A percentile compares a stretch with the other conserved stretches of the same genome.
phyloP scores from a whole-genome alignment of 2,113 vertebrate genomes.

The Pteruthius melanotis region DNA sequence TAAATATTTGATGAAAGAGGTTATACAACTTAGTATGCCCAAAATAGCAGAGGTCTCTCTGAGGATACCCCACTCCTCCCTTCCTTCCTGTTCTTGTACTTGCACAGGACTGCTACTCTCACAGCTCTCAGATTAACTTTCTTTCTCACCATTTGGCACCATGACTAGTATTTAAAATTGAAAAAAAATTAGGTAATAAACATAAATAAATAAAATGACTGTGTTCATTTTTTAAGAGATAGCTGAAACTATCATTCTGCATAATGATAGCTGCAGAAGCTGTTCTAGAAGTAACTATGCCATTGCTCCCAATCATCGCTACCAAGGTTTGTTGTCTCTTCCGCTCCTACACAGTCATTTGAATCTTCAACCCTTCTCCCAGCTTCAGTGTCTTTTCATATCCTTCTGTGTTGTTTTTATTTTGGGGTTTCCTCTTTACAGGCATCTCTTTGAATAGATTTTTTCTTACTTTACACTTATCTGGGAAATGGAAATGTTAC shows the following conservation, averaged over 20 bases:
- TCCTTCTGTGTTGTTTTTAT: not conserved
- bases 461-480: not conserved
- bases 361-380: not conserved
- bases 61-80: not conserved
- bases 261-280: not conserved
- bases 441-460: not conserved
- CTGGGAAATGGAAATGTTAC: not conserved
- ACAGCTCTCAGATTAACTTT: not conserved
- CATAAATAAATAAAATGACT: not conserved
- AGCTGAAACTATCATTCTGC: not conserved
- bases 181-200: not conserved
- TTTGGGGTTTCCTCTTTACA: not conserved
- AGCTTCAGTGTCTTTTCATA: not conserved
- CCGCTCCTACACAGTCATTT: not conserved
- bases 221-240: not conserved
- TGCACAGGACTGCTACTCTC: no score
- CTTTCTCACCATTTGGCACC: not conserved
- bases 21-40: not conserved
- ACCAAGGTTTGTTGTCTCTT: not conserved
- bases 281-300: not conserved
- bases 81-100: not conserved
- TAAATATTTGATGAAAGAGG: not conserved
- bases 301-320: not conserved
- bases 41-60: not conserved
- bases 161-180: not conserved